Evolutionary conservation across 2,888 invertebrate genomes (phyloP).

Genomic region (Nemapogon koenigi): DNA sequence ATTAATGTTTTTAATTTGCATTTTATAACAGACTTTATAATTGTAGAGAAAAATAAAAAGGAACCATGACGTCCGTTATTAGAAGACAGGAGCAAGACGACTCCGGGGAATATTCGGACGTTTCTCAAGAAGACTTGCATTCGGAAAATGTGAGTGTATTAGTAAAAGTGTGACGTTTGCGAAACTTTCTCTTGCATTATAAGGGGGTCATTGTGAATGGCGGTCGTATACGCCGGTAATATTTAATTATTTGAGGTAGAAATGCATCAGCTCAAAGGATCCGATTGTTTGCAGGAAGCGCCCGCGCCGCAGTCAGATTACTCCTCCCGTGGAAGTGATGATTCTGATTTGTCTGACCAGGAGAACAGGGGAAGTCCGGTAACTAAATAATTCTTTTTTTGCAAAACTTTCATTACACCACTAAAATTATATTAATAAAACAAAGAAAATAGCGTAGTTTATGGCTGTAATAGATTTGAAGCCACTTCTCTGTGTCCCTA

Average conservation of each 20-base stretch:
- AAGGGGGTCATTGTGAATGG: too few species aligned
- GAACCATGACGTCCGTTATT: slow-evolving; percentile 54
- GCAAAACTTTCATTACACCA: not conserved
- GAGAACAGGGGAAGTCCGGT: slow-evolving; percentile 79
- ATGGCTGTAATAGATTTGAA: not conserved
- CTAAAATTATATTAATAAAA: not conserved
- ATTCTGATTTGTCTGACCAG: slow-evolving; percentile 65
- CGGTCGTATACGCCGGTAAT: too few species aligned
- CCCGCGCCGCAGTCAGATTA: slow-evolving; percentile 50
- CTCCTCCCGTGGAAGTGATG: slow-evolving; percentile 57
- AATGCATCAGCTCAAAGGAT: slow-evolving; percentile 46
- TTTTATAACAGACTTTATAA: too few species aligned
- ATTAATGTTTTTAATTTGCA: too few species aligned
- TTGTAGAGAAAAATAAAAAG: too few species aligned
- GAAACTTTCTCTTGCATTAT: slow-evolving; percentile 49
- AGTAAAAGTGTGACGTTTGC: slow-evolving; percentile 39
- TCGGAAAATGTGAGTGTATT: slow-evolving; percentile 48
- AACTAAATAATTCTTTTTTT: slow-evolving; percentile 17
- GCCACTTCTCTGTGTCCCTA: too few species aligned
- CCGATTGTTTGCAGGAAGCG: slow-evolving; percentile 45
- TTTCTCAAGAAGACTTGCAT: slow-evolving; percentile 53
- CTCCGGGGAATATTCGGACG: slow-evolving; percentile 56
- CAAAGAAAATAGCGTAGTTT: not conserved
- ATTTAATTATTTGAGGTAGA: too few species aligned
- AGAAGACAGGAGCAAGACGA: slow-evolving; percentile 43